These are phyloP conservation scores for Capreolus pygargus DNA, from an alignment of 2,113 vertebrate species.

Conservation along the genomic window DNA sequence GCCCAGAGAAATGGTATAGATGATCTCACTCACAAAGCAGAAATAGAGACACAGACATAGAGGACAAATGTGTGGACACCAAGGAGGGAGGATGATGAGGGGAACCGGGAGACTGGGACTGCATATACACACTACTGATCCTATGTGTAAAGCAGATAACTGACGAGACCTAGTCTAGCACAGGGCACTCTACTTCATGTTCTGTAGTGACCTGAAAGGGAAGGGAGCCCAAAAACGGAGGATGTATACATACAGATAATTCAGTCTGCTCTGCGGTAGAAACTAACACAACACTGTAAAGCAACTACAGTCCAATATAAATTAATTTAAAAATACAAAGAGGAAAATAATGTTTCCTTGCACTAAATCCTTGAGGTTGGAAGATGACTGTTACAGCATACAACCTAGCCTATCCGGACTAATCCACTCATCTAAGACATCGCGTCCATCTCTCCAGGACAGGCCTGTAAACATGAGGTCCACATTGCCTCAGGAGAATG, in stretches of 20 bases:
- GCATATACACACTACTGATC: not conserved
- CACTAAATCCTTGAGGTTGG: not conserved
- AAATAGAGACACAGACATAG: not conserved
- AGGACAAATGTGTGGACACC: not conserved
- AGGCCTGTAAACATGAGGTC: not conserved
- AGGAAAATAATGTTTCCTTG: not conserved
- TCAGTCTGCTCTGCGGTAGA: not conserved
- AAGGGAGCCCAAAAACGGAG: not conserved
- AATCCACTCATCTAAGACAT: not conserved
- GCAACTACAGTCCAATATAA: not conserved
- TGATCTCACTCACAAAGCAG: not conserved
- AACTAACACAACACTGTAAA: not conserved
- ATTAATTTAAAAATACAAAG: not conserved
- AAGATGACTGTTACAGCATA: not conserved
- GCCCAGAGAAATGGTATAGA: fast-evolving
- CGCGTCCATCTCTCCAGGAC: not conserved
- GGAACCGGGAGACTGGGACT: not conserved
- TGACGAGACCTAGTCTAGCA: not conserved
- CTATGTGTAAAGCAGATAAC: fast-evolving
- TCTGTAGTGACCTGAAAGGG: not conserved
- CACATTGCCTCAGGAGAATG: not conserved
- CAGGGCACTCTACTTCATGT: not conserved
- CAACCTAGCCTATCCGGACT: not conserved
- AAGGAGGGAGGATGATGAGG: not conserved
- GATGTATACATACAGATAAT: not conserved